Evolutionary conservation across 92 coral and sea anemone species (phyloP), one percentile per base, ranked within the genome.

Genomic region (Diadumene lineata): DNA sequence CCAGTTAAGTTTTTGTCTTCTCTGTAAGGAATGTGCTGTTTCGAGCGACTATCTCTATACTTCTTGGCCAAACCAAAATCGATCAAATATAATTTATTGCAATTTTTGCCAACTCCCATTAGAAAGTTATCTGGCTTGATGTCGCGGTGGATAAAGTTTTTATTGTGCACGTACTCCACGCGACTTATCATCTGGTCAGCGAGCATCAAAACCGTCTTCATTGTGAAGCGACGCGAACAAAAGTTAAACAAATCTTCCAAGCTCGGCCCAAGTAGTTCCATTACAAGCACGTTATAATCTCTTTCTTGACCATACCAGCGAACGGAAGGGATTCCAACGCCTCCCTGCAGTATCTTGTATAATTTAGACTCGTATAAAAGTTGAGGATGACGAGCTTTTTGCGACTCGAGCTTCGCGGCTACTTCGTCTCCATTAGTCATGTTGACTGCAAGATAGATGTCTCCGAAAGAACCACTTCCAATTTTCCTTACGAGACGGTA

Each of bases 111-210:
- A 0, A 96, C 96, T 56, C 99, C 98, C 99, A 96, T 96, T 50
- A 96, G 88, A 72, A 96, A 96, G 84, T 96, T 96, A 70, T 96
- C 99, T 6, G 99, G 99, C 82, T 96, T 96, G 79, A 96, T 89
- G 82, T 96, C 99, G 31, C 99, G 96, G 70, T 96, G 99, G 57
- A 96, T 96, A 56, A 96, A 96, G 90, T 96, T 96, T 90, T 96
- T 96, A 87, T 96, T 96, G 73, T 96, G 99, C 30, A 96, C 99
- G 81, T 96, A 96, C 69, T 96, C 99, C 23, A 89, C 87, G 27
- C 99, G 92, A 74, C 98, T 92, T 50, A 96, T 92, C 99, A 96
- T 96, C 82, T 96, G 99, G 92, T 96, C 99, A 61, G 99, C 99
- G 55, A 96, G 69, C 99, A 96, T 96, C 57, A 96, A 81, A 33